Evolutionary conservation across 2,888 invertebrate genomes (phyloP).

Genomic region (Drosophila cognata): DNA sequence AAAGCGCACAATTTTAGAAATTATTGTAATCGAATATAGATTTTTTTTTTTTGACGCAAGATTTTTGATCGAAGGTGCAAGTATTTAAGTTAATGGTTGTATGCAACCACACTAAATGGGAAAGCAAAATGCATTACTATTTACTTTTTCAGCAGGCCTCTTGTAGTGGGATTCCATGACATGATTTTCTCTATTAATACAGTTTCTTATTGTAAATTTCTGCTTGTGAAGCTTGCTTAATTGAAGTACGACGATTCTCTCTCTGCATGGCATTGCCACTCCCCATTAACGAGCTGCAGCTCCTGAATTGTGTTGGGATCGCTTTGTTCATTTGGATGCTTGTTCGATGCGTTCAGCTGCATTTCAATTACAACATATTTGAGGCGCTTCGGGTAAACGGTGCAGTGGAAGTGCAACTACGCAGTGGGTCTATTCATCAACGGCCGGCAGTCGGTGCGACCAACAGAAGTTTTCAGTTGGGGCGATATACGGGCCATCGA

Average conservation of each 20-base stretch:
- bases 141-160: neutral
- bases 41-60: neutral
- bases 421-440: conserved; percentile 60
- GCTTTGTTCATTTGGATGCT: conserved; percentile 38
- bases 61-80: neutral
- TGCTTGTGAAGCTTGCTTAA: neutral
- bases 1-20: neutral
- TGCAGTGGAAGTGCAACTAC: conserved; percentile 3
- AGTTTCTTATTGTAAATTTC: neutral
- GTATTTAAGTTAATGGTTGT: neutral
- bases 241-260: neutral
- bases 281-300: conserved; percentile 37
- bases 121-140: neutral
- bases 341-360: conserved; percentile 63
- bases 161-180: neutral
- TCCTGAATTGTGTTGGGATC: conserved; percentile 30
- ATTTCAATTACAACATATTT: conserved; percentile 78
- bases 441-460: conserved; percentile 16
- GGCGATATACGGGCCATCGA: conserved; percentile 48
- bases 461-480: conserved; percentile 9
- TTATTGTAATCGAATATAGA: neutral
- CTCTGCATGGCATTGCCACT: neutral
- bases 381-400: conserved; percentile 44
- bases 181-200: neutral
- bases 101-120: neutral